Conservation (phyloP, 2,888 invertebrate genomes). For the Podotricha telesiphe region DNA sequence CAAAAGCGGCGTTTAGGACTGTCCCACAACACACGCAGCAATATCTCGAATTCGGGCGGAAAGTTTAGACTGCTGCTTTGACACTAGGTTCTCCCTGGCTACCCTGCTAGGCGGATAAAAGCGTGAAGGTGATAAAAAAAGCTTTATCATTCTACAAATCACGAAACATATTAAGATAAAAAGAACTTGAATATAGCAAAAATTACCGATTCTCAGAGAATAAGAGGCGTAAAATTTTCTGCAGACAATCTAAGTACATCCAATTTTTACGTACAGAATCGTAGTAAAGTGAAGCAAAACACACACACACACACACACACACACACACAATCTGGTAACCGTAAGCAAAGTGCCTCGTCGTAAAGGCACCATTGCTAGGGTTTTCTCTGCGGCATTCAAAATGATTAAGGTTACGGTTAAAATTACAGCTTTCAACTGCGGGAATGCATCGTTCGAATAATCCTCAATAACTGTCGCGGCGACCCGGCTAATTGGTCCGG, state of each 20-base stretch:
- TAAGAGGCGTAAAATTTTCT: background rate
- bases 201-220: background rate
- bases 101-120: too few species aligned
- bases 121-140: too few species aligned
- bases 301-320: too few species aligned
- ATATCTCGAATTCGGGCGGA: too few species aligned
- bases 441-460: conserved; percentile 36
- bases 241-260: background rate
- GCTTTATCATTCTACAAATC: too few species aligned
- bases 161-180: too few species aligned
- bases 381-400: background rate
- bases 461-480: conserved; percentile 29
- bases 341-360: background rate
- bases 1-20: too few species aligned
- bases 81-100: too few species aligned
- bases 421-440: conserved; percentile 25
- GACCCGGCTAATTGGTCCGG: conserved; percentile 33
- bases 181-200: background rate
- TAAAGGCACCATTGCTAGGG: background rate
- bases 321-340: background rate
- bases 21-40: too few species aligned
- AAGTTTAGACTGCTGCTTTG: too few species aligned
- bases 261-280: background rate
- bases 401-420: conserved; percentile 18
- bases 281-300: background rate